These are phyloP conservation scores for Chiloscyllium plagiosum DNA, from an alignment of 2,113 vertebrate genomes.

Conservation along the genomic window DNA sequence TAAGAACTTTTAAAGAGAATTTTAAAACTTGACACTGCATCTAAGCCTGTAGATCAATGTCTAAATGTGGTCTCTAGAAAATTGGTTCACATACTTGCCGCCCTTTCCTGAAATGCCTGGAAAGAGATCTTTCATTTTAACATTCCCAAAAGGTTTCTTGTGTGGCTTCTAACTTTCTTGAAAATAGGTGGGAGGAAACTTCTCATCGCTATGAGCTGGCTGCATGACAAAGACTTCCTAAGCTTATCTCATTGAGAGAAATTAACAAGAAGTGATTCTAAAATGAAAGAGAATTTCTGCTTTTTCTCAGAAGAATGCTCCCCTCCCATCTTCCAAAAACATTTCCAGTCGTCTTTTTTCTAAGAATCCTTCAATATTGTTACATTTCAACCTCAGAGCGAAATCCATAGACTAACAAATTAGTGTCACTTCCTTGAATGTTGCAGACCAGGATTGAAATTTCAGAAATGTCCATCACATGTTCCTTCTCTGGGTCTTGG, in stretches of 20 bases:
- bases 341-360: not conserved
- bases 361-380: not conserved
- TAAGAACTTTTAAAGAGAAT: not conserved
- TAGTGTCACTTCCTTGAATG: not conserved
- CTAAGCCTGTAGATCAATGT: not conserved
- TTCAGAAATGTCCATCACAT: not conserved
- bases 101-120: not conserved
- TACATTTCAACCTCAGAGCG: not conserved
- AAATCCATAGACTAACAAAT: not conserved
- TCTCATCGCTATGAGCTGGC: not conserved
- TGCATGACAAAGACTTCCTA: not conserved
- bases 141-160: not conserved
- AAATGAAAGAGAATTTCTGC: not conserved
- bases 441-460: not conserved
- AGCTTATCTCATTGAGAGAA: not conserved
- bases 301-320: not conserved
- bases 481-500: not conserved
- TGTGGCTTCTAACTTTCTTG: not conserved
- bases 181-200: not conserved
- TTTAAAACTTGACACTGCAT: not conserved
- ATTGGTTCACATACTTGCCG: not conserved
- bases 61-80: not conserved
- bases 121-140: not conserved
- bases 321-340: not conserved
- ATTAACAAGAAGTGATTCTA: not conserved